Conservation (phyloP, 2,797 vertebrate genomes). For the Enteromius anoplus region DNA sequence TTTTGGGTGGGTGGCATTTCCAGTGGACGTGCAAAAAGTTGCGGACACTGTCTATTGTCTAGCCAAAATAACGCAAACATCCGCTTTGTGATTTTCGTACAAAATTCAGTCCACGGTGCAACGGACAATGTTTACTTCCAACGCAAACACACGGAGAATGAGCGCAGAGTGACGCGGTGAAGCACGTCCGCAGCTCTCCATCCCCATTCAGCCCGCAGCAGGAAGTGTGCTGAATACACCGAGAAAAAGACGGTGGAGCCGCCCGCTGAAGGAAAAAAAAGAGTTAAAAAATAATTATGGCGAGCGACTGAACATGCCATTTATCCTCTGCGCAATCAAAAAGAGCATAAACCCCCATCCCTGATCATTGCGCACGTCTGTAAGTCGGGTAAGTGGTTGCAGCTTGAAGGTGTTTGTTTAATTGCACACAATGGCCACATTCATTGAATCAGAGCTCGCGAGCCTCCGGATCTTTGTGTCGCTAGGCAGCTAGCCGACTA, state of each 20-base stretch:
- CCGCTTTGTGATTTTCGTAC: background rate
- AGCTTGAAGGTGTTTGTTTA: conserved; percentile 42
- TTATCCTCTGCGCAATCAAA: conserved; percentile 28
- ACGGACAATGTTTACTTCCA: conserved; percentile 41
- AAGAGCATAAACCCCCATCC: conserved; percentile 41
- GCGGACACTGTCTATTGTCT: background rate
- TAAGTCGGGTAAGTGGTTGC: conserved; percentile 70
- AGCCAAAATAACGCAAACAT: background rate
- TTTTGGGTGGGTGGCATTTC: background rate
- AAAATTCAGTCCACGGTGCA: background rate
- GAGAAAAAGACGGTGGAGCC: conserved; percentile 66
- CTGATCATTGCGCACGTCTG: conserved; percentile 60
- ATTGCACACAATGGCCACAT: conserved; percentile 62
- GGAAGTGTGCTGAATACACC: conserved; percentile 74
- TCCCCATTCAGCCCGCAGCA: conserved; percentile 73
- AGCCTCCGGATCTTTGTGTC: conserved; percentile 80
- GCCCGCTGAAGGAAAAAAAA: conserved; percentile 55
- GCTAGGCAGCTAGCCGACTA: conserved; percentile 65
- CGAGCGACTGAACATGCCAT: conserved; percentile 60
- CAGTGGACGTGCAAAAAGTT: background rate
- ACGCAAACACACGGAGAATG: conserved; percentile 28
- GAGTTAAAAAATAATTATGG: conserved; percentile 60
- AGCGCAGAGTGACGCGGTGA: conserved; percentile 71
- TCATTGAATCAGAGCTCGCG: conserved; percentile 69
- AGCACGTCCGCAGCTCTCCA: conserved; percentile 57